These are phyloP conservation scores for Crotalus horridus DNA, from an alignment of 2,113 vertebrate genomes.

Conservation along the genomic window DNA sequence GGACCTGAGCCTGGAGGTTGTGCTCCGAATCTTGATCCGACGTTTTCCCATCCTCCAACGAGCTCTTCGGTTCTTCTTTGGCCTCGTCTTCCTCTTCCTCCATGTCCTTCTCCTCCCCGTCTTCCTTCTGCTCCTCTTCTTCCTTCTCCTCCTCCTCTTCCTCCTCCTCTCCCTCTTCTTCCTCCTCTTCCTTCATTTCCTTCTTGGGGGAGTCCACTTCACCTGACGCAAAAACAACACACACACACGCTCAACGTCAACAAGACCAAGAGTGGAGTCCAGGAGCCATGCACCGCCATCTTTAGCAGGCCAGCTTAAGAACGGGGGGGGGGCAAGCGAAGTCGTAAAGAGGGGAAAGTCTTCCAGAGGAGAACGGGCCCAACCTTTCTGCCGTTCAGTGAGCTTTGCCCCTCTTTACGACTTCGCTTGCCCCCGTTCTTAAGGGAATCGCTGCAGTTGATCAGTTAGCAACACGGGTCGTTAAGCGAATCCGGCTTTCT, in stretches of 20 bases:
- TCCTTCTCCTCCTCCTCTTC: constrained; percentile 39
- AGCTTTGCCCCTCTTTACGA: too few species aligned
- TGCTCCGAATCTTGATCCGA: constrained; percentile 74
- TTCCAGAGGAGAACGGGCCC: too few species aligned
- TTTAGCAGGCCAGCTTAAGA: too few species aligned
- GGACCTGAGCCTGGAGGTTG: constrained; percentile 73
- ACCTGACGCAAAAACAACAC: not conserved
- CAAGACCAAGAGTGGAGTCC: not conserved
- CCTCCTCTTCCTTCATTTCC: constrained; percentile 61
- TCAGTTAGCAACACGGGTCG: too few species aligned
- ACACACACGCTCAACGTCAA: not conserved
- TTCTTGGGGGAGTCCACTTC: not conserved
- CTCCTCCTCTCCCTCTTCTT: constrained; percentile 27
- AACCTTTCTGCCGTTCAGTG: too few species aligned
- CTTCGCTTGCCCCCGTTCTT: too few species aligned
- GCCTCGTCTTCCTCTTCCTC: constrained; percentile 50
- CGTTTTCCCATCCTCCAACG: constrained; percentile 59
- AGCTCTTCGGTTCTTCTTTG: not conserved
- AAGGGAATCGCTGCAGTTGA: too few species aligned
- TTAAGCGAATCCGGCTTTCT: too few species aligned
- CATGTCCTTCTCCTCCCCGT: constrained; percentile 32
- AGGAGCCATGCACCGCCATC: rapidly evolving
- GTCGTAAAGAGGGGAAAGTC: too few species aligned
- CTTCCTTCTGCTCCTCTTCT: constrained; percentile 38
- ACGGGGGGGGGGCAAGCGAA: too few species aligned